Conservation (phyloP, 1,140 invertebrate species). For the Eulimnadia texana region DNA sequence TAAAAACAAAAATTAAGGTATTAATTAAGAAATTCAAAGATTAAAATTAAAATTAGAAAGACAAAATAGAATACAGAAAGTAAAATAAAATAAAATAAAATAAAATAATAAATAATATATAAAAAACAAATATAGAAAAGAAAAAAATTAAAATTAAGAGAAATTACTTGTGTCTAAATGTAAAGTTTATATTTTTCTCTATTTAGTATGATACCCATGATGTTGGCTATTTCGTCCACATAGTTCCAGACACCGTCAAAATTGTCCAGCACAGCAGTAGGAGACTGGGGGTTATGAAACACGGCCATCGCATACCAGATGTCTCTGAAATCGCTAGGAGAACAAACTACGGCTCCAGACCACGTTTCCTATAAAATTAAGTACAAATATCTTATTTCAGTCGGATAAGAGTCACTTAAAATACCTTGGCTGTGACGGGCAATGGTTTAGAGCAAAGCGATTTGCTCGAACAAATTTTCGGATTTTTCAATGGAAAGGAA, state of each 20-base stretch:
- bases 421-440: background rate
- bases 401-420: background rate
- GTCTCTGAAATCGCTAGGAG: background rate
- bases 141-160: background rate
- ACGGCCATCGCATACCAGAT: background rate
- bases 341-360: constrained; percentile 2
- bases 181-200: background rate
- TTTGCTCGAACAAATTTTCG: background rate
- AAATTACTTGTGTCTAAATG: background rate
- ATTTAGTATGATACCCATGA: background rate
- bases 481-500: background rate
- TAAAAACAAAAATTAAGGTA: too few relatives aligned
- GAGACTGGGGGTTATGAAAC: background rate
- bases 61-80: background rate
- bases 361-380: background rate
- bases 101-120: background rate
- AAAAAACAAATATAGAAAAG: background rate
- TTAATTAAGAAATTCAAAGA: too few relatives aligned
- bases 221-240: background rate
- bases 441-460: background rate
- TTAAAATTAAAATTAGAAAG: background rate
- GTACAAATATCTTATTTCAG: background rate
- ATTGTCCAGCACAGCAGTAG: background rate
- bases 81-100: too few relatives aligned
- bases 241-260: background rate